Base-by-base conservation (phyloP, 2,888 invertebrate species). In the Aporophyla lueneburgensis region DNA sequence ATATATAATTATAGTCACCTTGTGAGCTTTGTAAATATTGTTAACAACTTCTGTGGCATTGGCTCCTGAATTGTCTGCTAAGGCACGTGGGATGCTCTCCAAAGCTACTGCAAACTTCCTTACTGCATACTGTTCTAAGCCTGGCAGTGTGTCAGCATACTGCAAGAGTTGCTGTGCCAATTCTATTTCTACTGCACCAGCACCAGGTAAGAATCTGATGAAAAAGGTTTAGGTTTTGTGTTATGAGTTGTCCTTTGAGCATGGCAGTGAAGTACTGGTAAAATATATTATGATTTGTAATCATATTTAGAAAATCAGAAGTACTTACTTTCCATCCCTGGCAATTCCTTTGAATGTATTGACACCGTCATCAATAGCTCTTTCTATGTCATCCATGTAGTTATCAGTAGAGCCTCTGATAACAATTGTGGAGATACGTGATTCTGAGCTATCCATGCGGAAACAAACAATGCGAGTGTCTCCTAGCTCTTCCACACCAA, bases 341-440 rank as follows among this genome's bases (percentile, higher is more conserved):
- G 98, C 98, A 56, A 99, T 96, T 71, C 98, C 98, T 94, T 99
- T 99, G 96, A 99, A 99, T 53, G 99, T 99, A 93, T 99, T 99
- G 33, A 99, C 99, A 80, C 99, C 99, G 96, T 99, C 99, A 95
- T 99, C 99, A 89, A 99, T 98, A 46, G 99, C 99, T 80, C 99
- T 97, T 95, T 99, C 99, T 90, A 99, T 98, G 91, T 99, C 99
- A 94, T 99, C 99, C 99, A 99, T 99, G 91, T 98, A 99, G 94
- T 99, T 99, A 87, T 99, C 99, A 7, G 99, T 99, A 1, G 99
- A 98, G 1, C 99, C 99, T 85, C 99, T 97, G 80, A 99, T 97
- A 19, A 99, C 98, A 87, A 99, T 97, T 0, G 99, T 99, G 1
- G 99, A 97, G 81, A 99, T 98, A 70, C 98, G 98, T 6, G 99